Conservation (phyloP, 2,113 vertebrate genomes). For the Amphiprion ocellaris region DNA sequence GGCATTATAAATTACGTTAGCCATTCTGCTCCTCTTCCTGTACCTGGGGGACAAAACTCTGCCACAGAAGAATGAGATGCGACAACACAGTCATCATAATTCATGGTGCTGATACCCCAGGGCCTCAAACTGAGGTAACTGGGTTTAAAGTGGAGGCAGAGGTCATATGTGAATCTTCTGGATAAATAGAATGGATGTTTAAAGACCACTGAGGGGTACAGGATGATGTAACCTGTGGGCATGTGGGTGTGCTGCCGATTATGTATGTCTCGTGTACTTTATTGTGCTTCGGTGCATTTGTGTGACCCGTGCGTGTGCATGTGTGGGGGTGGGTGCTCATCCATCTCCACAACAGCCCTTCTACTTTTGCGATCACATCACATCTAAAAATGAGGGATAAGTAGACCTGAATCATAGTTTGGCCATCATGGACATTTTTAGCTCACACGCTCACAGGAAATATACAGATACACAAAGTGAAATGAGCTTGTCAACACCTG, state of each 20-base stretch:
- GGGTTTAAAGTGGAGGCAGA: conserved; percentile 19
- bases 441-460: conserved; percentile 1
- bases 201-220: conserved; percentile 5
- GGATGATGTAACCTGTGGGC: conserved; percentile 38
- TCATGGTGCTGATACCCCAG: conserved; percentile 37
- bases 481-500: conserved; percentile 30
- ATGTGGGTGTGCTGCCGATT: neutral
- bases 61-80: conserved; percentile 48
- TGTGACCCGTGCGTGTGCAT: neutral
- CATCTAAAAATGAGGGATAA: conserved; percentile 12
- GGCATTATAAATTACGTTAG: conserved; percentile 57
- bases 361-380: conserved; percentile 14
- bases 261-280: neutral
- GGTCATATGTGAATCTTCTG: conserved; percentile 31
- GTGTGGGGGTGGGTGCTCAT: conserved; percentile 27
- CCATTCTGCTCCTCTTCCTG: conserved; percentile 44
- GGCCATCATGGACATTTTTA: conserved; percentile 17
- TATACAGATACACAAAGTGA: neutral
- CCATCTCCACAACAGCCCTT: conserved; percentile 46
- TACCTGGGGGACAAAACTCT: conserved; percentile 50
- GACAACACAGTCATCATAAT: conserved; percentile 49
- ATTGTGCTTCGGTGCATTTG: conserved; percentile 2
- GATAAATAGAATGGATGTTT: conserved; percentile 31
- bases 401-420: conserved; percentile 37
- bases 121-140: conserved; percentile 32